Base-by-base conservation (phyloP, 2,797 vertebrate species). In the Echiichthys vipera region DNA sequence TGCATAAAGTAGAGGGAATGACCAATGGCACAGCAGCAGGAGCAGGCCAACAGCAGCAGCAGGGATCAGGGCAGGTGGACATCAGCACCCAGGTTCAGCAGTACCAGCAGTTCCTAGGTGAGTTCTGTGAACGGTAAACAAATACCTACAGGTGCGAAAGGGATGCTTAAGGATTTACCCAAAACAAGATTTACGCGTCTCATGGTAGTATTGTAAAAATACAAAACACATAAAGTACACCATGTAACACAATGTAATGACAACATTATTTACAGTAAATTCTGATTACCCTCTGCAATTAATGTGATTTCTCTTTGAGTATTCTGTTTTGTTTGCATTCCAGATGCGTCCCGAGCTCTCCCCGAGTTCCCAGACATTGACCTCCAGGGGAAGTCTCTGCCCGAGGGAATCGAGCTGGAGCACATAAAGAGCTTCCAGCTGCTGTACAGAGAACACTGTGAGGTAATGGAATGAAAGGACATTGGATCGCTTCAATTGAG, bases 21-120 rank as follows among this genome's bases (percentile, higher is more conserved):
- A 96, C 96, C 80, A 98, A 98, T 3, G 96, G 97, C 7, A 96
- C 96, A 69, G 94, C 95, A 0, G 91, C 95, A 73, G 96, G 95
- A 66, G 90, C 89, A 1, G 95, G 95, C 14, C 95, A 95, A 72
- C 97, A 96, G 91, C 94, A 95, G 71, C 97, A 96, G 89, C 95
- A 95, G 78, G 89, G 93, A 0, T 84, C 95, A 0, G 95, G 96
- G 2, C 95, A 97, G 18, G 95, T 96, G 3, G 97, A 98, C 89
- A 98, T 98, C 94, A 98, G 97, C 58, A 95, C 96, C 37, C 97
- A 99, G 91, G 97, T 98, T 50, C 97, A 98, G 85, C 97, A 98
- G 89, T 98, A 98, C 93, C 97, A 99, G 90, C 97, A 98, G 85
- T 99, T 98, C 83, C 88, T 99, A 65, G 97, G 97, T 99, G 88